A percentile compares a stretch with the other conserved stretches of the same genome.
Evolutionary conservation across 30 jellyfish, hydroid and myxozoan species (phyloP).

Genomic region (Haliclystus octoradiatus): DNA sequence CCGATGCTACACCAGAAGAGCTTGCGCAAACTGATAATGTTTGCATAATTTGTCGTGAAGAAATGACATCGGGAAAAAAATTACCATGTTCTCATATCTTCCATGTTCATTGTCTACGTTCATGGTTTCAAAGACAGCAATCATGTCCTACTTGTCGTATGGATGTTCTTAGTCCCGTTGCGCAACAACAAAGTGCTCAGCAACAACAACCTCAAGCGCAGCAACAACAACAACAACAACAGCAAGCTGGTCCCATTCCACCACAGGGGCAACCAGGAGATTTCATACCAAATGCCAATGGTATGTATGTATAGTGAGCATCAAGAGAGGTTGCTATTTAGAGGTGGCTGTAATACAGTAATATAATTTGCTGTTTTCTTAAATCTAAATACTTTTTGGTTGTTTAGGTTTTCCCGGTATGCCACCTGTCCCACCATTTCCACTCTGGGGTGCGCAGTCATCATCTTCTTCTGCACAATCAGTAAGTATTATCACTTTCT

Average conservation of each 20-base stretch:
- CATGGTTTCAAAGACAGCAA: constrained; percentile 99
- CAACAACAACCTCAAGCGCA: constrained; percentile 34
- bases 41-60: constrained; percentile 98
- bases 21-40: constrained; percentile 64
- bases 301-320: background rate
- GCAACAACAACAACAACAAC: constrained; percentile 42
- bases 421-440: constrained; percentile 78
- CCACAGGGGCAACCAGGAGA: background rate
- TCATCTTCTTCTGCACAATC: constrained; percentile 28
- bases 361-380: background rate
- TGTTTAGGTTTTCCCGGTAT: constrained; percentile 20
- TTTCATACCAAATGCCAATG: background rate
- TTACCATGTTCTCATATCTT: constrained; percentile 95
- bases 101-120: constrained; percentile 93
- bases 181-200: constrained; percentile 59
- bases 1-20: constrained; percentile 93
- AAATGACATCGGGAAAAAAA: constrained; percentile 90
- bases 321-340: background rate
- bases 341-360: background rate
- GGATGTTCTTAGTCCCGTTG: constrained; percentile 88
- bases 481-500: background rate
- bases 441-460: constrained; percentile 45
- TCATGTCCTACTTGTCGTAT: constrained; percentile 99
- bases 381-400: background rate
- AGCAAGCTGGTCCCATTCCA: constrained; percentile 13